Base-by-base conservation (phyloP, 1,140 invertebrate genomes). In the Zaprionus nigranus region DNA sequence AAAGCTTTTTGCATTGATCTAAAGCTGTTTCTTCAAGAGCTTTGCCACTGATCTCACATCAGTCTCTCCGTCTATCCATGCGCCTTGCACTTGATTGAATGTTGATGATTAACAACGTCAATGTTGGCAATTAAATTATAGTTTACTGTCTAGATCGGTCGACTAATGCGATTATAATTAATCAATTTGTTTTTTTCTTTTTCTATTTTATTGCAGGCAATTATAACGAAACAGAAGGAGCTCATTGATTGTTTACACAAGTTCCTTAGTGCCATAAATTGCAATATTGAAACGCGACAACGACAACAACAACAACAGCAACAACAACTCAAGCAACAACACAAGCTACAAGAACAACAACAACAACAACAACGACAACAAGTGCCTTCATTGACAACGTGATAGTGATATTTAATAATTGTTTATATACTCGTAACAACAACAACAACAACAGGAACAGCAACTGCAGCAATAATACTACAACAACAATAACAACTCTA, bases 201-300 rank as follows among this genome's bases (percentile, higher is more conserved):
- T 56, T 9, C 54, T 20, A n/a, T 57, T 49, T 64, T 30, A 38
- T 57, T 64, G 17, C 73, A 76, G 77, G 38, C 61, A 71, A 75
- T 76, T 66, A 62, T 65, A 61, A 69, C 59, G 38, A 65, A 68
- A 59, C 28, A 51, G 38, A 51, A 76, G 69, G 68, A 59, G 69
- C 61, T 72, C 46, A 22, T 49, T 75, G 76, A 65, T 68, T 61
- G 58, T 57, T 56, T 68, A 57, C 12, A 36, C 66, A 68, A 90
- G 85, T 90, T 90, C 85, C 85, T 90, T 90, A 90, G 85, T 90
- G 85, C 85, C 85, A 90, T 90, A 90, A 78, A 90, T 79, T 79
- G 81, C 78, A 73, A 76, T 74, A 86, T 83, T 80, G 79, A 84
- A 87, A 66, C 74, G 61, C 57, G 38, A 66, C 40, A 71, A 74